These are phyloP conservation scores for Macropodus opercularis DNA, from an alignment of 2,797 vertebrate species.

Conservation along the genomic window DNA sequence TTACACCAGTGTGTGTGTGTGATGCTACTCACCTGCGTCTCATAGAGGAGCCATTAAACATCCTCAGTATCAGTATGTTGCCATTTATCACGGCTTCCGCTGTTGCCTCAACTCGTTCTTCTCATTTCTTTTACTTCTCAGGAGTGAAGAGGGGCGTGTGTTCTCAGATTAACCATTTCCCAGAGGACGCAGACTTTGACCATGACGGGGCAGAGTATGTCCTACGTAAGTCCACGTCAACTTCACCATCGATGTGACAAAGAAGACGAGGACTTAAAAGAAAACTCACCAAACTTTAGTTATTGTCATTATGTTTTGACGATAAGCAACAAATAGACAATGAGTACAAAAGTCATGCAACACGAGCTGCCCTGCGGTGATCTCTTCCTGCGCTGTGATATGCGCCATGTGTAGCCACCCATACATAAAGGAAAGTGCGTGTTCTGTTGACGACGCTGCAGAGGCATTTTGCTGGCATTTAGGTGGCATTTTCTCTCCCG, in stretches of 20 bases:
- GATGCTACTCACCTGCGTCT: conserved; percentile 31
- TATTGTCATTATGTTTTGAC: conserved; percentile 29
- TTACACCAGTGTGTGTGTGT: conserved; percentile 30
- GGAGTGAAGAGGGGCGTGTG: conserved; percentile 92
- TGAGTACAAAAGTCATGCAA: conserved; percentile 47
- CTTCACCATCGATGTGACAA: neutral
- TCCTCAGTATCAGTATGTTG: conserved; percentile 19
- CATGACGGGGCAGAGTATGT: conserved; percentile 95
- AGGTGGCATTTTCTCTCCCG: conserved; percentile 79
- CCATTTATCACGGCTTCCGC: conserved; percentile 6
- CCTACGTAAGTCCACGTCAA: conserved; percentile 84
- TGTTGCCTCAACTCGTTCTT: conserved; percentile 37
- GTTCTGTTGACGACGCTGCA: conserved; percentile 72
- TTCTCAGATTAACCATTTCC: conserved; percentile 95
- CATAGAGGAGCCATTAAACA: conserved; percentile 13
- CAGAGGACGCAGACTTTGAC: conserved; percentile 95
- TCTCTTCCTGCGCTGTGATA: conserved; percentile 56
- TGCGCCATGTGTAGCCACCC: conserved; percentile 56
- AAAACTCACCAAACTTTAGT: conserved; percentile 11
- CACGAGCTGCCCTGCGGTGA: conserved; percentile 62
- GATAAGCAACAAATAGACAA: conserved; percentile 48
- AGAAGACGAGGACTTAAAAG: neutral
- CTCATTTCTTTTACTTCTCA: conserved; percentile 65
- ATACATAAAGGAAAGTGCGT: conserved; percentile 60
- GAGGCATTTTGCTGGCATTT: conserved; percentile 84